These are phyloP conservation scores for Helarctos malayanus DNA, from an alignment of 2,797 vertebrate species.

Conservation along the genomic window DNA sequence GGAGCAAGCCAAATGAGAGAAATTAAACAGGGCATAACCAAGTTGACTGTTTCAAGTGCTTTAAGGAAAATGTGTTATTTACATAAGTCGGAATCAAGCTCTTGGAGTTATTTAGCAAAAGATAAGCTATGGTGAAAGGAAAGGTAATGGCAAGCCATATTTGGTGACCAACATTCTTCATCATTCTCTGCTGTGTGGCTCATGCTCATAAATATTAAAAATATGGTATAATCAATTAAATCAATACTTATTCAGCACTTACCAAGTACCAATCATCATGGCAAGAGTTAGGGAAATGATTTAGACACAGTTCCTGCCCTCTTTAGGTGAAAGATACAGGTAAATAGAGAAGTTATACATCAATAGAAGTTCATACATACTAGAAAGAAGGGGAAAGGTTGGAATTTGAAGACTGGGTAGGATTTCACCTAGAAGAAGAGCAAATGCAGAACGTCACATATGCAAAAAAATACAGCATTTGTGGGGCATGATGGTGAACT, in stretches of 20 bases:
- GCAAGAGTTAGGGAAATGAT: not conserved
- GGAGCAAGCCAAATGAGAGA: conserved; percentile 75
- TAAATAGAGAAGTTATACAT: not conserved
- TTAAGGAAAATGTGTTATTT: conserved; percentile 53
- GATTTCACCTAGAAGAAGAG: conserved; percentile 14
- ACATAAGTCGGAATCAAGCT: conserved; percentile 36
- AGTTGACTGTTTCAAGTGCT: conserved; percentile 40
- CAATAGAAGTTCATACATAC: not conserved
- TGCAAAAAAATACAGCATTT: not conserved
- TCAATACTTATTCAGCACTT: not conserved
- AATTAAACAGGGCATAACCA: conserved; percentile 79
- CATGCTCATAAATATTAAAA: conserved; percentile 43
- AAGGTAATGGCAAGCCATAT: not conserved
- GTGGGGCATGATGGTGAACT: not conserved
- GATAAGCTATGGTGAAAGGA: not conserved
- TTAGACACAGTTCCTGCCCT: not conserved
- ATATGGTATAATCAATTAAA: not conserved
- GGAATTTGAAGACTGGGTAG: conserved; percentile 26
- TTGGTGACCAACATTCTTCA: not conserved
- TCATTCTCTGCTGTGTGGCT: not conserved
- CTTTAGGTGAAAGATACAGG: conserved; percentile 33
- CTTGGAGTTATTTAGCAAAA: conserved; percentile 45
- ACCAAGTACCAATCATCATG: not conserved
- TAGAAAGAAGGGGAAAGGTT: not conserved
- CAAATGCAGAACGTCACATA: not conserved